Base-by-base conservation (phyloP, 2,888 invertebrate species). In the Ypsolopha scabrella region DNA sequence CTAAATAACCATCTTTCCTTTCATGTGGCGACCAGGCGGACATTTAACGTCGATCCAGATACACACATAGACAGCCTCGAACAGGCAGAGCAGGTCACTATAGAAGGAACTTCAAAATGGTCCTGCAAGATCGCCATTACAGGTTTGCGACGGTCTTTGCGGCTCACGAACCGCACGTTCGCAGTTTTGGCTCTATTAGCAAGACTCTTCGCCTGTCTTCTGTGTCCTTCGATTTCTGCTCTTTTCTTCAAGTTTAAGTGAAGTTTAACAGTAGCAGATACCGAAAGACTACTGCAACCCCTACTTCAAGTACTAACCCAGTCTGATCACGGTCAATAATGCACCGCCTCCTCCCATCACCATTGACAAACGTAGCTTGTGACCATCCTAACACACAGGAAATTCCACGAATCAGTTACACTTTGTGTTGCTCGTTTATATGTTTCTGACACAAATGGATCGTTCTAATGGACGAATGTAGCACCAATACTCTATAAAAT, bases 81-180 rank as follows among this genome's bases (percentile, higher is more conserved):
- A 89, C 96, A 97, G 90, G 96, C 97, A 81, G 95, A 98, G 90
- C 94, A 94, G 90, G 94, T 95, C 90, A 97, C 98, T 88, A 95
- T 98, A 87, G 97, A 97, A 90, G 98, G 98, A 88, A 98, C 97
- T 76, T 97, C 97, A 87, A 97, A 98, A 90, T 98, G 98, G 98
- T 97, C 97, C 88, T 97, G 97, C 93, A 98, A 98, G 93, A 96
- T 98, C 91, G 97, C 97, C 88, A 97, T 98, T 83, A 98, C 97
- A 96, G 97, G 97, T 98, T 93, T 87, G 87, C 85, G 72, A 80
- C 76, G 81, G 85, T 82, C 82, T 87, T 83, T 68, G 83, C 85
- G 86, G 85, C 85, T 80, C 67, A 33, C 67, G 79, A 72, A 74
- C 83, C 83, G 85, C 85, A 78, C 80, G 80, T 76, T 83, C 82